Evolutionary conservation across 2,888 invertebrate genomes (phyloP).

Genomic region (Habrosyne pyritoides): DNA sequence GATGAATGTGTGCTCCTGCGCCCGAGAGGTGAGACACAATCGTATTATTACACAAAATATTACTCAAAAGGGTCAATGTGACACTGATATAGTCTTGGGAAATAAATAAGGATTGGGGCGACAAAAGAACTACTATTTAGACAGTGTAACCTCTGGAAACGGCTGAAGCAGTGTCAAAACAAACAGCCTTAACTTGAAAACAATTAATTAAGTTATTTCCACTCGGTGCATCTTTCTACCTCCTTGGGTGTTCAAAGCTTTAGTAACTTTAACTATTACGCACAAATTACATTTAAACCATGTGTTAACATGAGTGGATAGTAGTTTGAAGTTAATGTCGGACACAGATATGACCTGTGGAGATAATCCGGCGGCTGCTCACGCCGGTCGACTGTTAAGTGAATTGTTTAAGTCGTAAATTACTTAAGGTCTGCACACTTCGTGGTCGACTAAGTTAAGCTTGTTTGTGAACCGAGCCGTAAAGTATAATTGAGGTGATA

Average conservation of each 20-base stretch:
- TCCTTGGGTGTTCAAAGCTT: conserved; percentile 50
- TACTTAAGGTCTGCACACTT: conserved; percentile 69
- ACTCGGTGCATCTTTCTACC: conserved; percentile 30
- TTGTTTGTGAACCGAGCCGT: conserved; percentile 56
- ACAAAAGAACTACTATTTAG: background rate
- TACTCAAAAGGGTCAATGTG: background rate
- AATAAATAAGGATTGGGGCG: background rate
- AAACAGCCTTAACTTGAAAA: conserved; percentile 20
- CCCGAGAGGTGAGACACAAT: conserved; percentile 53
- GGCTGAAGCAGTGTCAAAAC: background rate
- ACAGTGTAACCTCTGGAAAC: background rate
- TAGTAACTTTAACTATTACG: conserved; percentile 60
- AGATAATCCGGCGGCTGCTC: conserved; percentile 55
- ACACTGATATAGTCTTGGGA: background rate
- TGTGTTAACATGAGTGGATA: conserved; percentile 53
- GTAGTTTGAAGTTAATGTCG: conserved; percentile 59
- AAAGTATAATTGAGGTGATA: conserved; percentile 56
- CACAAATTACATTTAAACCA: conserved; percentile 60
- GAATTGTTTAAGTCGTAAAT: conserved; percentile 71
- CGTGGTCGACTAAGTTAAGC: conserved; percentile 55
- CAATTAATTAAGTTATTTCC: conserved; percentile 27
- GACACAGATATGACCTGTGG: conserved; percentile 67
- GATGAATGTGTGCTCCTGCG: conserved; percentile 75
- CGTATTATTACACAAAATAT: conserved; percentile 5
- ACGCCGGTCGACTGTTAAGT: conserved; percentile 59